A percentile compares a stretch with the other conserved stretches of the same genome.
Conservation (phyloP, 2,888 invertebrate genomes). For the Tachina lurida region DNA sequence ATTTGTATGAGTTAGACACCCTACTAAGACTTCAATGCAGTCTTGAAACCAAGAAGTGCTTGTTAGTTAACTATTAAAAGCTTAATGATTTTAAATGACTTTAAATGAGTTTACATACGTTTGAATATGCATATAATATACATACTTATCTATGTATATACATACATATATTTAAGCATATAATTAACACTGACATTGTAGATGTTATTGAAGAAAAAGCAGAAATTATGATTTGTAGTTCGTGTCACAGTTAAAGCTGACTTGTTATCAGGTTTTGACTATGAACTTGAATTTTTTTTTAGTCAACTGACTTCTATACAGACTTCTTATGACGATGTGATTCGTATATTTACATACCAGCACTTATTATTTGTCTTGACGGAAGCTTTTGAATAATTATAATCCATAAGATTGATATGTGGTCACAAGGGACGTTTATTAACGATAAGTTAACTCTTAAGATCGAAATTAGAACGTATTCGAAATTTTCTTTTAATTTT, state of each 20-base stretch:
- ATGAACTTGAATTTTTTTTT: background rate
- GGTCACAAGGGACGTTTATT: too few species aligned
- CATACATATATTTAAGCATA: background rate
- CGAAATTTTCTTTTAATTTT: too few species aligned
- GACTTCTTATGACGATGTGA: too few species aligned
- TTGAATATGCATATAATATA: background rate
- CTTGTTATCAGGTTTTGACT: constrained; percentile 12
- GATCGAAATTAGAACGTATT: too few species aligned
- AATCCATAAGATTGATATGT: too few species aligned
- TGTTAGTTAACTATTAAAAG: constrained; percentile 1
- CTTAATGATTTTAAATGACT: constrained; percentile 11
- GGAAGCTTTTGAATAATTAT: too few species aligned
- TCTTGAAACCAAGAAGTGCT: background rate
- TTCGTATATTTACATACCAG: too few species aligned
- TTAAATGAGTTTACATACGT: background rate
- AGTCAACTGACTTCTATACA: too few species aligned
- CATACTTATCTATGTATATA: too few species aligned
- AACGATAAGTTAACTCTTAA: too few species aligned
- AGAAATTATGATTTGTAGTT: constrained; percentile 13
- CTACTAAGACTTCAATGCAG: constrained; percentile 15
- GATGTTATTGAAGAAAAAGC: constrained; percentile 2
- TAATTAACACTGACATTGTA: background rate
- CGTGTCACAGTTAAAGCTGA: background rate
- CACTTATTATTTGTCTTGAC: too few species aligned
- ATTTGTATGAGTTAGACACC: background rate